These are phyloP conservation scores for Oeneis ivallda DNA, from an alignment of 2,888 invertebrate genomes.

Conservation along the genomic window DNA sequence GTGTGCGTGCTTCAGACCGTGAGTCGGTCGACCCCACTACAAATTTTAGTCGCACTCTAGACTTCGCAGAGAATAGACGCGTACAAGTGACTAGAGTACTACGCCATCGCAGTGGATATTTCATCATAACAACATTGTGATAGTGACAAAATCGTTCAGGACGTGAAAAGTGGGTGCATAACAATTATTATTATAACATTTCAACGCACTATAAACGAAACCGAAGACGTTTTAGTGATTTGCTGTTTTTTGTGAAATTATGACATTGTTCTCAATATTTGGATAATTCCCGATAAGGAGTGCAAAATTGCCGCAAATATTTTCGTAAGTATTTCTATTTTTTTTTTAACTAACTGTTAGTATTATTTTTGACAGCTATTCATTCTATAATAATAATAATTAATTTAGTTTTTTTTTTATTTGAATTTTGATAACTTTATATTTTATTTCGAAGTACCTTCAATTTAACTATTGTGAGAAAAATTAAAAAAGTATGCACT, in stretches of 20 bases:
- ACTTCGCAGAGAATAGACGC: conserved; percentile 63
- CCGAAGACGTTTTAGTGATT: conserved; percentile 58
- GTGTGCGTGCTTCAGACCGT: conserved; percentile 70
- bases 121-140: conserved; percentile 79
- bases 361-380: background rate
- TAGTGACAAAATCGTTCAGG: conserved; percentile 68
- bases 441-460: background rate
- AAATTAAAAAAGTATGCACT: background rate
- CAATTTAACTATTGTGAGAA: background rate
- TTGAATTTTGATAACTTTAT: background rate
- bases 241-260: conserved; percentile 64
- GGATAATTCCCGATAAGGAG: conserved; percentile 78
- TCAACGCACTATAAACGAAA: conserved; percentile 63
- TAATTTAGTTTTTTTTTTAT: background rate
- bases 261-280: conserved; percentile 73
- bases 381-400: background rate
- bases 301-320: conserved; percentile 75
- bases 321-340: conserved; percentile 68
- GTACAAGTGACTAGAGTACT: conserved; percentile 58
- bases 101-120: conserved; percentile 71
- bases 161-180: conserved; percentile 77
- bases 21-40: conserved; percentile 76
- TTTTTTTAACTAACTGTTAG: background rate
- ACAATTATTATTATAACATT: conserved; percentile 52
- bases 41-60: conserved; percentile 74